Conservation (phyloP, 2,113 vertebrate genomes). For the Rafetus swinhoei region DNA sequence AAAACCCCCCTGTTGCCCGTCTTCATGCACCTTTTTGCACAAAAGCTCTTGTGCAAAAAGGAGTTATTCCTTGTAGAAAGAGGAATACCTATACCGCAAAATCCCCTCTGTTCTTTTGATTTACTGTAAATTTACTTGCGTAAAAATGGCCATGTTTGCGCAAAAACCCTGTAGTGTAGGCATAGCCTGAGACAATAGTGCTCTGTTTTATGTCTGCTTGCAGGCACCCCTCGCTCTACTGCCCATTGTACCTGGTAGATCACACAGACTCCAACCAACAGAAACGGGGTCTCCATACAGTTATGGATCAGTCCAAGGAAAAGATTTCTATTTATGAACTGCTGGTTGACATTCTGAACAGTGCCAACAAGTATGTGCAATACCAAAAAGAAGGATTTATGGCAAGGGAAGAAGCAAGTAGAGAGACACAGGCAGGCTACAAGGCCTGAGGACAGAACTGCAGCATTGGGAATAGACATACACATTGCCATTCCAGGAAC, state of each 20-base stretch:
- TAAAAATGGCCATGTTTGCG: too few relatives aligned
- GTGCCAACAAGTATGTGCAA: neutral
- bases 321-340: neutral
- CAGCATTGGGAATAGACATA: neutral
- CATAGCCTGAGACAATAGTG: neutral
- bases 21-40: too few relatives aligned
- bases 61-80: too few relatives aligned
- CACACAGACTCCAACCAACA: neutral
- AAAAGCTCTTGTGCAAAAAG: too few relatives aligned
- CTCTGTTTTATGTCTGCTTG: neutral
- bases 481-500: neutral
- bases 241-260: neutral
- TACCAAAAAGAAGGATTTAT: neutral
- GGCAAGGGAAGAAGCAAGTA: neutral
- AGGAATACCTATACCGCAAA: too few relatives aligned
- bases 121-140: too few relatives aligned
- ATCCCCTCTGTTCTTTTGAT: too few relatives aligned
- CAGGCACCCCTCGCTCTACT: neutral
- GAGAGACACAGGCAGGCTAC: neutral
- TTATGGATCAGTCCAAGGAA: neutral
- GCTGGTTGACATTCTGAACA: neutral
- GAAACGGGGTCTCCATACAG: neutral
- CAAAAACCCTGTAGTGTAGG: too few relatives aligned
- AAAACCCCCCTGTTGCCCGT: too few relatives aligned
- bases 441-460: neutral